Conservation (phyloP, 2,113 vertebrate genomes). For the Brachyistius frenatus region DNA sequence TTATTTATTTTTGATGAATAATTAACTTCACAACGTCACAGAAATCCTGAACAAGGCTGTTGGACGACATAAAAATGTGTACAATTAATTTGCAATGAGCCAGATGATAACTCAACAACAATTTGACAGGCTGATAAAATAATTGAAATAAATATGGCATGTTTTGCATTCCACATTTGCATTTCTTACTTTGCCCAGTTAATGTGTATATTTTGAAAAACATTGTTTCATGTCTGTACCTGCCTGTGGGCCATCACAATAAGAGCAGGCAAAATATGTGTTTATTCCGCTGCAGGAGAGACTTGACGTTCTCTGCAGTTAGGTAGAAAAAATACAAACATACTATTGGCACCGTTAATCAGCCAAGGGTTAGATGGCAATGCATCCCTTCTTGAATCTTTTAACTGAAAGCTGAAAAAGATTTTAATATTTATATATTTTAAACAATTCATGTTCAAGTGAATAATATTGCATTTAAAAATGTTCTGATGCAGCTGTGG, state of each 20-base stretch:
- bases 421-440: background rate
- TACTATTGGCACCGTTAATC: no score
- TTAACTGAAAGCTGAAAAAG: background rate
- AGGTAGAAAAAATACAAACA: no score
- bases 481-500: constrained; percentile 12
- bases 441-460: constrained; percentile 1
- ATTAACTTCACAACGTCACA: constrained; percentile 33
- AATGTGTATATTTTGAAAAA: no score
- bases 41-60: constrained; percentile 21
- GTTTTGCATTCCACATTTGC: no score
- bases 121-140: background rate
- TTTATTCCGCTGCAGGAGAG: no score
- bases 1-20: constrained; percentile 65
- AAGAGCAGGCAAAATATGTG: no score
- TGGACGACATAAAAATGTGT: constrained; percentile 13
- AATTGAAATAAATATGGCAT: no score
- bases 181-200: no score
- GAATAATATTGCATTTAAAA: background rate
- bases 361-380: no score
- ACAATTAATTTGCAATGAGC: constrained; percentile 6
- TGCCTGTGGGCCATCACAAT: no score
- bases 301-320: no score
- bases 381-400: background rate
- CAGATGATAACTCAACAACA: background rate
- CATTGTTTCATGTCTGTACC: no score